Conservation (phyloP, 2,888 invertebrate species). For the Mystacides longicornis region DNA sequence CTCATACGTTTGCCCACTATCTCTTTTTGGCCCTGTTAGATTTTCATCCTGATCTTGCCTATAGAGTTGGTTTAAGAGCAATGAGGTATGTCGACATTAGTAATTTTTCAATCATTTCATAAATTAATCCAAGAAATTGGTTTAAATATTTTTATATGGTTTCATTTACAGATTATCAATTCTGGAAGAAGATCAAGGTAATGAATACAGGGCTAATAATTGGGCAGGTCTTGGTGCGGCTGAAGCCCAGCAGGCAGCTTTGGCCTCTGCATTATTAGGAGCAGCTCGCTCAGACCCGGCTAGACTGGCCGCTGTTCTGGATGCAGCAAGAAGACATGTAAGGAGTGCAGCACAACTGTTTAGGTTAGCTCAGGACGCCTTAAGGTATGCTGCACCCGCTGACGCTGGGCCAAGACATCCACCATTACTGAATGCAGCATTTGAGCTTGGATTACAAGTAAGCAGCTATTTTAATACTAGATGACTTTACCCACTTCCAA, state of each 20-base stretch:
- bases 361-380: conserved; percentile 77
- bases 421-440: conserved; percentile 70
- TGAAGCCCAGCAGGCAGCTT: conserved; percentile 72
- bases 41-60: conserved; percentile 70
- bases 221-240: conserved; percentile 79
- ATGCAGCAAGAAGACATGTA: conserved; percentile 73
- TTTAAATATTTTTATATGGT: neutral
- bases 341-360: conserved; percentile 79
- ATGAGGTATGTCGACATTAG: conserved; percentile 48
- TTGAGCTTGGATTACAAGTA: conserved; percentile 73
- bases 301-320: conserved; percentile 64
- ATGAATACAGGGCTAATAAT: conserved; percentile 54
- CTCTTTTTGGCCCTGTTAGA: conserved; percentile 70
- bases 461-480: too few species aligned
- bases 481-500: too few species aligned
- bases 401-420: conserved; percentile 66
- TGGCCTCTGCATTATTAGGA: conserved; percentile 69
- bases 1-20: conserved; percentile 77
- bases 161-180: conserved; percentile 54
- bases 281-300: conserved; percentile 58
- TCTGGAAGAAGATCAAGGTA: conserved; percentile 61
- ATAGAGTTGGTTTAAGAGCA: conserved; percentile 68
- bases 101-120: too few species aligned
- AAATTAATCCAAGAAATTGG: too few species aligned
- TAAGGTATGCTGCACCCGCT: conserved; percentile 72